Conservation (phyloP, 2,888 invertebrate species). For the Dendrolimus pini region DNA sequence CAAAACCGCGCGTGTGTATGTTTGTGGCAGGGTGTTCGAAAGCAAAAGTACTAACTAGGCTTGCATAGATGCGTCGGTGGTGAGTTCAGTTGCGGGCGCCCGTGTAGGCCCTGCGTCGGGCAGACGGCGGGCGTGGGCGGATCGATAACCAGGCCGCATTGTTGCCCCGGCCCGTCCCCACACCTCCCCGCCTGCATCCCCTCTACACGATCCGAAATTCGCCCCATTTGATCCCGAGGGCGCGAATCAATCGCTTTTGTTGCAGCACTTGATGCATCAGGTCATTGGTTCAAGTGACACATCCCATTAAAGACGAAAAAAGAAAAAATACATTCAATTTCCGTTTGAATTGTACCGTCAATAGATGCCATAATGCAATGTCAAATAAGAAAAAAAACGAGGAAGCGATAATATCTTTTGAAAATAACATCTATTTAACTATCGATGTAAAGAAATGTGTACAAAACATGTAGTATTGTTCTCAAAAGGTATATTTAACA, state of each 20-base stretch:
- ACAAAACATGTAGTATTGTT: constrained; percentile 18
- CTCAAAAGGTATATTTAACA: constrained; percentile 11
- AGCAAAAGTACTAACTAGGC: constrained; percentile 66
- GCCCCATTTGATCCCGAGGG: constrained; percentile 68
- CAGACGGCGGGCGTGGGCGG: constrained; percentile 55
- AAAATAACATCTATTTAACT: constrained; percentile 3
- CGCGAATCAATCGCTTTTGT: constrained; percentile 70
- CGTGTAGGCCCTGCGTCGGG: constrained; percentile 54
- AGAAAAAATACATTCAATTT: not conserved
- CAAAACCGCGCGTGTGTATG: constrained; percentile 24
- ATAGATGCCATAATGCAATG: not conserved
- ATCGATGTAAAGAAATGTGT: constrained; percentile 4
- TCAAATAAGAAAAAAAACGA: not conserved
- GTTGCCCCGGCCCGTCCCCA: constrained; percentile 50
- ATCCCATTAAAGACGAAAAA: constrained; percentile 1
- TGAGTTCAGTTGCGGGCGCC: constrained; percentile 17
- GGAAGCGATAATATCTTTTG: not conserved
- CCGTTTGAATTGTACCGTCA: not conserved
- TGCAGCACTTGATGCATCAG: constrained; percentile 57
- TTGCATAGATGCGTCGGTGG: constrained; percentile 49
- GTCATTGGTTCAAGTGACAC: not conserved
- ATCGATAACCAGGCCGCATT: constrained; percentile 73
- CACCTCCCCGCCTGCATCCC: constrained; percentile 28
- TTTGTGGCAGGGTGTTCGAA: constrained; percentile 30
- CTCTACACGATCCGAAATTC: constrained; percentile 56